Evolutionary conservation across 2,797 vertebrate species (phyloP), one percentile per base, ranked within the genome.

Genomic region (Taeniopygia guttata): DNA sequence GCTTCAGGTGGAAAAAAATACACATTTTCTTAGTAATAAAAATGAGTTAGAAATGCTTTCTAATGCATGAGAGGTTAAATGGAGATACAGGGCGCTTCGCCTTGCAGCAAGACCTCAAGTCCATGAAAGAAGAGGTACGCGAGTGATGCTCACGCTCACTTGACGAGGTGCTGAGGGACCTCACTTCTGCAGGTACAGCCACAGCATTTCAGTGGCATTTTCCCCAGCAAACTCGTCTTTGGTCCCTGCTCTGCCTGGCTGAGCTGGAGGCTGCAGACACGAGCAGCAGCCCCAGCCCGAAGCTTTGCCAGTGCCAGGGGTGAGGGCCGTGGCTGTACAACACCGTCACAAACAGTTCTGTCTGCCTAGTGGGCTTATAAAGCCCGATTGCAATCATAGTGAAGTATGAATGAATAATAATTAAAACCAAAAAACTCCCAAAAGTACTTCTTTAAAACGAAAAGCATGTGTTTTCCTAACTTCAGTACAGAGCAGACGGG

Each of bases 351-450:
- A 84, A 84, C 72, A 9, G 77, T 68, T 36, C 66, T 87, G 68
- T 79, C 93, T 91, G 94, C 93, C 93, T 96, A 66, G 59, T 97
- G 96, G 93, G 97, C 98, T 98, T 98, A 98, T 97, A 98, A 98
- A 98, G 97, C 97, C 97, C 98, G 94, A 93, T 97, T 94, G 96
- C 95, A 80, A 93, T 96, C 95, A 93, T 83, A 89, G 88, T 95
- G 96, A 97, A 94, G 84, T 97, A 97, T 95, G 97, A 96, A 97
- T 84, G 94, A 96, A 95, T 81, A 95, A 86, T 48, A 84, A 84
- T 94, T 13, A 49, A 63, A 97, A 95, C 68, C 84, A 60, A 80
- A 45, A 13, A 48, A 11, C 77, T 32, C 32, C 51, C 23, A 19
- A 64, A 45, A 13, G 60, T 40, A 42, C n/a, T 51, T 95, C 90